A percentile compares a stretch with the other conserved stretches of the same genome.
Conservation (phyloP, 2,113 vertebrate genomes). For the Solenodon paradoxus region DNA sequence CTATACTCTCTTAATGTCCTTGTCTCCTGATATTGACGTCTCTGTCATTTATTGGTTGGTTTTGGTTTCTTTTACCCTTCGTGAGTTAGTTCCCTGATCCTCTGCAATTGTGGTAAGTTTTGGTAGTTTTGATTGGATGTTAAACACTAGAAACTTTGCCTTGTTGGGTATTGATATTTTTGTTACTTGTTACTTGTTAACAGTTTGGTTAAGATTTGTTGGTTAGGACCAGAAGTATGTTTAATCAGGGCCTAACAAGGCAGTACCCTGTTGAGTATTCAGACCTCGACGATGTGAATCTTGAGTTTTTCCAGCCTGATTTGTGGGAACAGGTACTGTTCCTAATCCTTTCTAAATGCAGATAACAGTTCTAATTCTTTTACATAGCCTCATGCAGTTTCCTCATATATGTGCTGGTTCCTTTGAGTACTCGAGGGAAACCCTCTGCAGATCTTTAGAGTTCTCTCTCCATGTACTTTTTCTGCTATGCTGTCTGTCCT, state of each 20-base stretch:
- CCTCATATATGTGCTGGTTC: neutral
- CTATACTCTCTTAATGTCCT: neutral
- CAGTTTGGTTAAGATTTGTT: neutral
- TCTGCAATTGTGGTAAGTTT: neutral
- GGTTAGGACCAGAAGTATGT: neutral
- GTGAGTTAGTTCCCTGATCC: neutral
- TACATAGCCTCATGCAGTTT: neutral
- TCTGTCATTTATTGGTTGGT: neutral
- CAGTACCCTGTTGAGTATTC: too few relatives aligned
- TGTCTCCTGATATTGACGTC: neutral
- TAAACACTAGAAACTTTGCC: neutral
- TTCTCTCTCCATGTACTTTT: neutral
- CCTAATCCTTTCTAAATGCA: neutral
- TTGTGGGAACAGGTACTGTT: neutral
- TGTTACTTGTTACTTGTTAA: neutral
- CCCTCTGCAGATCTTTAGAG: neutral
- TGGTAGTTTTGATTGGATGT: constrained; percentile 9
- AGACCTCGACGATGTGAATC: too few relatives aligned
- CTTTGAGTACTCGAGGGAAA: neutral
- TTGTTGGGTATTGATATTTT: neutral
- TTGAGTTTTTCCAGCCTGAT: neutral
- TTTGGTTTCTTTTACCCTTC: neutral
- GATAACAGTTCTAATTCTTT: neutral
- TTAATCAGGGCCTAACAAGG: neutral
- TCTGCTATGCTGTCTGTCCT: neutral